Evolutionary conservation across 1,140 invertebrate genomes (phyloP).

Genomic region (Leptestheria dahalacensis): DNA sequence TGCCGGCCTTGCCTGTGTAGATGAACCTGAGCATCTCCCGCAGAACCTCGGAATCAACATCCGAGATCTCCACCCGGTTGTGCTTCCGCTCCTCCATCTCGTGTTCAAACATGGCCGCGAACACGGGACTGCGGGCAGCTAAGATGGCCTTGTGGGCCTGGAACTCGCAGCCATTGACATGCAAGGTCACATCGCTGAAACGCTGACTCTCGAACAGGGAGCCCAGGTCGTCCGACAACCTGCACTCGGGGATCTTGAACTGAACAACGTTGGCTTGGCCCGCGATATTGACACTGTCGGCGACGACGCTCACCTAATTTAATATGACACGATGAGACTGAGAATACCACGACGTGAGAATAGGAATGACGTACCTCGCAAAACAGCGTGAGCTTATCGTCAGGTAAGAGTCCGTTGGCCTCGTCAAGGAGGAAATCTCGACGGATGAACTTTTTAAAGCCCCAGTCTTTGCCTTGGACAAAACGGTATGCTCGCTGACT

Average conservation of each 20-base stretch:
- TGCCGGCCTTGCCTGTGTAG: constrained; percentile 89
- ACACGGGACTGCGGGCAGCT: constrained; percentile 80
- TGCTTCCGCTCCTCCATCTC: constrained; percentile 96
- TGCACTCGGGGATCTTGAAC: constrained; percentile 94
- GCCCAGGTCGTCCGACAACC: constrained; percentile 83
- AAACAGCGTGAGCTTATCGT: constrained; percentile 98
- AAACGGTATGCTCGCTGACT: constrained; percentile 90
- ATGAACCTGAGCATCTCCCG: constrained; percentile 96
- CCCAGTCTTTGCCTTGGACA: constrained; percentile 99
- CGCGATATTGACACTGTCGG: constrained; percentile 92
- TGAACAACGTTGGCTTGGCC: constrained; percentile 87
- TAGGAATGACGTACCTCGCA: constrained; percentile 60
- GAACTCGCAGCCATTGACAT: constrained; percentile 81
- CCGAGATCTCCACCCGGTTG: constrained; percentile 92
- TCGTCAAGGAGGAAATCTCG: constrained; percentile 96
- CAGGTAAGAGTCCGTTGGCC: constrained; percentile 89
- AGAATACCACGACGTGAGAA: background rate
- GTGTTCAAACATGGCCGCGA: constrained; percentile 98
- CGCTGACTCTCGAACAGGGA: constrained; percentile 86
- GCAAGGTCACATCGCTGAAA: constrained; percentile 90
- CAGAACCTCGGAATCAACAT: constrained; percentile 91
- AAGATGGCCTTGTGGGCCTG: constrained; percentile 89
- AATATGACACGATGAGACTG: background rate
- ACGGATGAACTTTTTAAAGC: constrained; percentile 98
- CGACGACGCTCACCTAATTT: constrained; percentile 70